Conservation (phyloP, 2,797 vertebrate species). For the Furcifer pardalis region DNA sequence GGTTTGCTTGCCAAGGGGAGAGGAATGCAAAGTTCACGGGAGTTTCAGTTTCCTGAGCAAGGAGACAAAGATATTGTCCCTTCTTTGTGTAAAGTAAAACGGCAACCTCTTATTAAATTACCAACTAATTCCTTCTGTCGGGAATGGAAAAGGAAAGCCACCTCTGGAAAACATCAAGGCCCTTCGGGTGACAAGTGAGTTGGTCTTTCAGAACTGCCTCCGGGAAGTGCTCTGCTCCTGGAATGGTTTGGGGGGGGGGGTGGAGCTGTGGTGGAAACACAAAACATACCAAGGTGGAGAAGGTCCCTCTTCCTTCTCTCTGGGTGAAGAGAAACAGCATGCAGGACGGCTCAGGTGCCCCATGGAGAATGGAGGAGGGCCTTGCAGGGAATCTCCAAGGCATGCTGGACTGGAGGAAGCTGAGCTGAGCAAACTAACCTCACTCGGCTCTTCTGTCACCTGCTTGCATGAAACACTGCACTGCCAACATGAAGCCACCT, state of each 20-base stretch:
- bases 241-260: neutral
- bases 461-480: too few relatives aligned
- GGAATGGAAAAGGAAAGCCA: conserved; percentile 30
- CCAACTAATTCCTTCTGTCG: conserved; percentile 55
- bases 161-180: conserved; percentile 59
- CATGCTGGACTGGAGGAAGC: too few relatives aligned
- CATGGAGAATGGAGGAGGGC: neutral
- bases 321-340: too few relatives aligned
- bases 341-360: neutral
- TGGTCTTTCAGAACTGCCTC: neutral
- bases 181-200: neutral
- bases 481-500: too few relatives aligned
- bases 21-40: neutral
- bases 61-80: conserved; percentile 35
- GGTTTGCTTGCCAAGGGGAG: neutral
- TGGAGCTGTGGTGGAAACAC: neutral
- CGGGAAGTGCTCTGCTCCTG: neutral
- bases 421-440: neutral
- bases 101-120: conserved; percentile 62
- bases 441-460: neutral
- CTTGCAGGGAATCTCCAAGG: too few relatives aligned
- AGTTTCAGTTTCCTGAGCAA: conserved; percentile 46
- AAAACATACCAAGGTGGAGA: neutral
- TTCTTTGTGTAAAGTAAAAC: conserved; percentile 51
- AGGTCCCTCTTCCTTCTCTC: neutral